Evolutionary conservation across 30 jellyfish, hydroid and myxozoan species (phyloP).

Genomic region (Clytia hemisphaerica): DNA sequence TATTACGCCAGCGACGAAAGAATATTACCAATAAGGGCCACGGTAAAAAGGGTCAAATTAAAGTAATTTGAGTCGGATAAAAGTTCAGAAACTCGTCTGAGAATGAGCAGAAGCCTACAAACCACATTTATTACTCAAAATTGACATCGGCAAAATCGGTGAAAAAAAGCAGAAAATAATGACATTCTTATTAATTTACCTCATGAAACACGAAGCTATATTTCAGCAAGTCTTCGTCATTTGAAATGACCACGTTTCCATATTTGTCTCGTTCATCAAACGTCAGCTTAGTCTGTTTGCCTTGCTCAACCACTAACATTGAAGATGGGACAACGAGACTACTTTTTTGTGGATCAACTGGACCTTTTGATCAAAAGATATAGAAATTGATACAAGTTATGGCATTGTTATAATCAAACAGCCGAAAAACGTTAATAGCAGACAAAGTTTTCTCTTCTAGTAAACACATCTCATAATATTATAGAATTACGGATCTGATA

Average conservation of each 20-base stretch:
- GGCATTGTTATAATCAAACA: too few relatives aligned
- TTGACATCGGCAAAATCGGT: slow-evolving; percentile 6
- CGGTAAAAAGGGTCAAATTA: too few relatives aligned
- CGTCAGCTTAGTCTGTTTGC: slow-evolving; percentile 14
- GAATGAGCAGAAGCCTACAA: neutral
- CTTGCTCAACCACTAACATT: slow-evolving; percentile 29
- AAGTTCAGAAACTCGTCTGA: too few relatives aligned
- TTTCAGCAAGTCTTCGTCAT: slow-evolving; percentile 45
- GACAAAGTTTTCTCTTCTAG: too few relatives aligned
- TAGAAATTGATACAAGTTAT: neutral
- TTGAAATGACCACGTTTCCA: slow-evolving; percentile 41
- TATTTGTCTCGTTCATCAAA: slow-evolving; percentile 74
- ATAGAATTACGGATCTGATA: too few relatives aligned
- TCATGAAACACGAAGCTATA: slow-evolving; percentile 41
- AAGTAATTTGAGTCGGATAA: too few relatives aligned
- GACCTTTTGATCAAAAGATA: slow-evolving; percentile 20
- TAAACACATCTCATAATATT: too few relatives aligned
- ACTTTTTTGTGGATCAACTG: slow-evolving; percentile 57
- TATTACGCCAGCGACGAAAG: too few relatives aligned
- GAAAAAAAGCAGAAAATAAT: neutral
- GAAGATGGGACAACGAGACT: slow-evolving; percentile 52
- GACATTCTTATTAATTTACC: slow-evolving; percentile 33
- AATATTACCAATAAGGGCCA: too few relatives aligned
- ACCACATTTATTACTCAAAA: too few relatives aligned
- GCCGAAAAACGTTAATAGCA: too few relatives aligned